Conservation (phyloP, 2,888 invertebrate genomes). For the Eristalinus sepulchralis region DNA sequence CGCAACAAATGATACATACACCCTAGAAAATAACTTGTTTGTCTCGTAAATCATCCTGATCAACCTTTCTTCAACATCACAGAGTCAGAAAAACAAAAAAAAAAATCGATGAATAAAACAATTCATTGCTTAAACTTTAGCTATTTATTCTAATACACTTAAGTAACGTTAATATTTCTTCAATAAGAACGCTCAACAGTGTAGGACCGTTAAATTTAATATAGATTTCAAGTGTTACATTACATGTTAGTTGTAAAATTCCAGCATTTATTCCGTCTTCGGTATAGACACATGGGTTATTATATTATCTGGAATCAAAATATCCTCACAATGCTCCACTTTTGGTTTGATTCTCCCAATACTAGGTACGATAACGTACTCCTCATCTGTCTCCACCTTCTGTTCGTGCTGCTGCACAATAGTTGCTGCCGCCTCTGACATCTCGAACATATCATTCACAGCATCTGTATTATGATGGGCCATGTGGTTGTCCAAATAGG, state of each 20-base stretch:
- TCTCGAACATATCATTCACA: slow-evolving; percentile 40
- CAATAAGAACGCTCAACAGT: background rate
- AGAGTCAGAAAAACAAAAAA: no score
- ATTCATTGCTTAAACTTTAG: background rate
- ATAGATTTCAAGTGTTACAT: background rate
- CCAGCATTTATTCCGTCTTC: background rate
- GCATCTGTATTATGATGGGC: slow-evolving; percentile 74
- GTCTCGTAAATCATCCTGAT: no score
- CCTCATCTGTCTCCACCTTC: slow-evolving; percentile 3
- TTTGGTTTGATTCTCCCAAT: slow-evolving; percentile 39
- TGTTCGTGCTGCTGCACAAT: slow-evolving; percentile 51
- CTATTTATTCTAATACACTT: background rate
- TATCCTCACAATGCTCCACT: slow-evolving; percentile 31
- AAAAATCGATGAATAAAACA: background rate
- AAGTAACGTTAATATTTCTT: background rate
- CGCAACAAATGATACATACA: no score
- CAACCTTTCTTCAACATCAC: no score
- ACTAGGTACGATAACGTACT: background rate
- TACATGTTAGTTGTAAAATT: background rate
- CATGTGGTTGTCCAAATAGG: slow-evolving; percentile 77
- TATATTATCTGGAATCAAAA: slow-evolving; percentile 10
- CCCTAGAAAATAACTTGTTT: no score
- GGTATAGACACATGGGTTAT: slow-evolving; percentile 14
- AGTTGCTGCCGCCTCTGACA: background rate
- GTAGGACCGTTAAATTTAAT: background rate